These are phyloP conservation scores for Drosophila chauvacae DNA, from an alignment of 1,140 invertebrate genomes.

Conservation along the genomic window DNA sequence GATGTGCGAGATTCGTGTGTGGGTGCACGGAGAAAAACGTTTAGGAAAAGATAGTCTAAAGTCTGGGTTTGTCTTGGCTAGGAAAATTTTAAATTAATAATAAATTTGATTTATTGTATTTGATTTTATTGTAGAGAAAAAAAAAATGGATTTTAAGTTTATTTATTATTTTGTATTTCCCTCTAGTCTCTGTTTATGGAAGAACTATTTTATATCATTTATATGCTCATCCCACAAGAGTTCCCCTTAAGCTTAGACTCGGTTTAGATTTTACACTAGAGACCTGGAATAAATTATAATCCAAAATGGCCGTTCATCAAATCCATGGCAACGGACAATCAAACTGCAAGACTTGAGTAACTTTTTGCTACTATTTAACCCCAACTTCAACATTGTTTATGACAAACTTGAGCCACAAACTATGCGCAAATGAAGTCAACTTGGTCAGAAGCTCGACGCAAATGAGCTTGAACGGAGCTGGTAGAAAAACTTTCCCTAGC, in stretches of 20 bases:
- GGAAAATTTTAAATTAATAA: not conserved
- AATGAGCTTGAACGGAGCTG: constrained; percentile 57
- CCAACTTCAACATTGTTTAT: constrained; percentile 78
- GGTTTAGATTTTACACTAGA: constrained; percentile 14
- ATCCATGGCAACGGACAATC: constrained; percentile 58
- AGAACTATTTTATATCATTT: constrained; percentile 1
- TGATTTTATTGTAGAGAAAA: too few relatives aligned
- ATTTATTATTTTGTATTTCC: not conserved
- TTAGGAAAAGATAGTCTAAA: not conserved
- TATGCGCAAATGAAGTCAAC: constrained; percentile 78
- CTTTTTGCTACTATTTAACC: constrained; percentile 71
- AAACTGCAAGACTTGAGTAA: constrained; percentile 56
- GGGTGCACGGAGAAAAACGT: not conserved
- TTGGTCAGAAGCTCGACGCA: constrained; percentile 64
- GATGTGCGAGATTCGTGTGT: constrained; percentile 26
- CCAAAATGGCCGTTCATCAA: constrained; percentile 20
- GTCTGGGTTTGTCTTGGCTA: not conserved
- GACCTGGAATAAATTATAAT: constrained; percentile 43
- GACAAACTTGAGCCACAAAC: constrained; percentile 78
- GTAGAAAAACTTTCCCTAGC: constrained; percentile 57
- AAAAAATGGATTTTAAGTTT: not conserved
- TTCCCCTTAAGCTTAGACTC: not conserved
- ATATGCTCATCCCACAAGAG: too few relatives aligned
- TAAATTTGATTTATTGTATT: not conserved
- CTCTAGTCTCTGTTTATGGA: not conserved